Evolutionary conservation across 2,888 invertebrate genomes (phyloP), one percentile per base, ranked within the genome.

Genomic region (Drosophila mimetica): DNA sequence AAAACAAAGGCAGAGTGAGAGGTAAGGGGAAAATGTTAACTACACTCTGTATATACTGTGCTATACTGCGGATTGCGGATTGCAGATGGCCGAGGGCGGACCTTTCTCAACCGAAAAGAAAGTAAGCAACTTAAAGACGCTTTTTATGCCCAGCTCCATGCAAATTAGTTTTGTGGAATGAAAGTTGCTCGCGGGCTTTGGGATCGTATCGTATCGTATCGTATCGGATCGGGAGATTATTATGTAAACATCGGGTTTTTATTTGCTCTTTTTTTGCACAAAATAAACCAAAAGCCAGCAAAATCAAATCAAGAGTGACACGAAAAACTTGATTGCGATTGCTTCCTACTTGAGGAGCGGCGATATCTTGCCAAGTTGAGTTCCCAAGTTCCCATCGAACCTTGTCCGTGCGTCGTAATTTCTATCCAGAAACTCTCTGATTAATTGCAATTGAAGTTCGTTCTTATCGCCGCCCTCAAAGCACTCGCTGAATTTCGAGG

Each of bases 21-120:
- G 16, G 50, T 37, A 72, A 64, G 32, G 18, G 16, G 50, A 41
- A 72, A 64, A 63, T 72, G 64, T 76, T 77, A 72, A 76, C 79
- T 69, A 54, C 11, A 32, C 11, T 11, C 11, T 11, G 4, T 4
- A 16, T 37, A 39, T 16, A 11, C 8, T 18, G 4, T 11, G 4
- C 7, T 36, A 39, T 25, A 16, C 16, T 22, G 34, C 6, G n/a
- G n/a, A 22, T 8, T 9, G 5, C 2, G 11, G 7, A 46, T 22
- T 39, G 18, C 18, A 41, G 20, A 20, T 36, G 28, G 44, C 59
- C 14, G 59, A 47, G 44, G 57, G 57, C 71, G 74, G 80, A 85
- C 86, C 80, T 81, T 81, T 82, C 86, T 69, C 83, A 81, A 81
- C 74, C 53, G 32, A 82, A 81, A 81, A 82, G 80, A 81, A 81